These are phyloP conservation scores for Eumacrocentrus americanus DNA, from an alignment of 2,888 invertebrate species.

Conservation along the genomic window DNA sequence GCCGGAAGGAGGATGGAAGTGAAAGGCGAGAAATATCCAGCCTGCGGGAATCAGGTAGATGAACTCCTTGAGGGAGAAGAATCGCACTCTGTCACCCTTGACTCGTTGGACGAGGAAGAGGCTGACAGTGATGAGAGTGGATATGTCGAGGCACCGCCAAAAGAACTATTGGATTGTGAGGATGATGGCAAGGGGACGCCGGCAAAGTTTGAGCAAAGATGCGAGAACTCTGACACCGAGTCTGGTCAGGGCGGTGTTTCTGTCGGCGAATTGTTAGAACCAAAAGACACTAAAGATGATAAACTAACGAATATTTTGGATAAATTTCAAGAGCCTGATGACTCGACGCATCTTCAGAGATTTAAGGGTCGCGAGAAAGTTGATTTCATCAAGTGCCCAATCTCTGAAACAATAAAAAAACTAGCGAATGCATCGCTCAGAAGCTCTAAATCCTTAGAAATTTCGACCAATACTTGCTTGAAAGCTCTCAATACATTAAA, in stretches of 20 bases:
- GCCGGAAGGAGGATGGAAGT: constrained; percentile 35
- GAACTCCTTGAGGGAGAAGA: constrained; percentile 49
- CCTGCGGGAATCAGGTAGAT: constrained; percentile 36
- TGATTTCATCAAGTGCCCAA: constrained; percentile 56
- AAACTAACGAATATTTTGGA: constrained; percentile 10
- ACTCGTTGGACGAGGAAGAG: constrained; percentile 68
- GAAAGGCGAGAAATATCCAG: constrained; percentile 44
- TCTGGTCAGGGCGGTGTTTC: background rate
- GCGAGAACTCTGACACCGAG: constrained; percentile 16
- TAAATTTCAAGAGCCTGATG: constrained; percentile 12
- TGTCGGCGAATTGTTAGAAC: background rate
- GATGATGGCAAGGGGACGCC: no score
- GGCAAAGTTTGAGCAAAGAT: background rate
- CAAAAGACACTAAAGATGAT: constrained; percentile 20
- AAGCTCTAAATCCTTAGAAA: constrained; percentile 52
- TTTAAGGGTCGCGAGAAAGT: constrained; percentile 42
- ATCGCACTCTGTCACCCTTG: constrained; percentile 55
- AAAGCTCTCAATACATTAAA: constrained; percentile 50
- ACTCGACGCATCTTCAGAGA: constrained; percentile 25
- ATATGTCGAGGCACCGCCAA: constrained; percentile 74
- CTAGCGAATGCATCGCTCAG: constrained; percentile 55
- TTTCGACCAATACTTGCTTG: constrained; percentile 49
- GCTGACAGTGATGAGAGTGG: constrained; percentile 90
- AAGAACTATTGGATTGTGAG: constrained; percentile 37
- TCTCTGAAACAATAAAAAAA: constrained; percentile 59